Evolutionary conservation across 2,888 invertebrate genomes (phyloP), one percentile per base, ranked within the genome.

Genomic region (Apoderus coryli): DNA sequence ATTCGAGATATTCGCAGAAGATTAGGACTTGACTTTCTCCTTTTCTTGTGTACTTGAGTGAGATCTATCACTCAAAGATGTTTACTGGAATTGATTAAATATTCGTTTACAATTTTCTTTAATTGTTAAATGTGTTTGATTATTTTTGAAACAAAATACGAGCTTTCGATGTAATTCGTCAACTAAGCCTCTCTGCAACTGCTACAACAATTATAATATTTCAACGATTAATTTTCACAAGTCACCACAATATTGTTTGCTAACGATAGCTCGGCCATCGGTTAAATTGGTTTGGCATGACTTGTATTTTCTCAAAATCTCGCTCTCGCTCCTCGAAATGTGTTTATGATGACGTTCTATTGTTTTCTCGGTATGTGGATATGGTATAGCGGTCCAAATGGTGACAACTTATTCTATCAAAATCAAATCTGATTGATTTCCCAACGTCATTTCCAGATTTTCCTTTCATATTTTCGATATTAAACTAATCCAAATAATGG

Each of bases 311-410:
- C 53, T 44, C 46, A 46, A 52, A 54, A 36, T 36, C 38, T 32
- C 27, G 27, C n/a, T n/a, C n/a, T 51, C 50, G 44, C 44, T 45
- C 47, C 41, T 44, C 47, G 47, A 55, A 55, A 56, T 57, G 56
- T 53, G 56, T 55, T 57, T 57, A 56, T 57, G 57, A 57, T 56
- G 56, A 55, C 56, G 53, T 55, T 53, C 54, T 46, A 53, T 53
- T 54, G 54, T 54, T 55, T 46, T 48, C n/a, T n/a, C n/a, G n/a
- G n/a, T n/a, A n/a, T n/a, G n/a, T 38, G 44, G 47, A 34, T 37
- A 34, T 36, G 33, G 39, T 34, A 32, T 34, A 38, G 34, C 40
- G 42, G 39, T 38, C 41, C n/a, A n/a, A n/a, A n/a, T n/a, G 44
- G 43, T 44, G 45, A 46, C 45, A 46, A 45, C 44, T 43, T 41